These are phyloP conservation scores for Eudyptes chrysolophus DNA, from an alignment of 2,113 vertebrate species.

Conservation along the genomic window DNA sequence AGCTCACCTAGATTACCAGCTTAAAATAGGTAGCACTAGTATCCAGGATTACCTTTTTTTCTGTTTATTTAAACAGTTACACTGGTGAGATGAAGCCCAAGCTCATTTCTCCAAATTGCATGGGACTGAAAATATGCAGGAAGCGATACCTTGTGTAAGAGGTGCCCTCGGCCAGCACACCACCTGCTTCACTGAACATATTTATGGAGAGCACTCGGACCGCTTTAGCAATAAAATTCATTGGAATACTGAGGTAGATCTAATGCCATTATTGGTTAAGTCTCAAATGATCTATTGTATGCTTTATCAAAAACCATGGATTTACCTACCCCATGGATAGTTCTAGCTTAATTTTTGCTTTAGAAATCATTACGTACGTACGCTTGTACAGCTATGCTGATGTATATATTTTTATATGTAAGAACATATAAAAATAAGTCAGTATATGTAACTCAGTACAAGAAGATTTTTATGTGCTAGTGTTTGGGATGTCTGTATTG, in stretches of 20 bases:
- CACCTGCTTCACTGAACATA: rapidly evolving
- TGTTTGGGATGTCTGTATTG: background rate
- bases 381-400: too few relatives aligned
- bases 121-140: background rate
- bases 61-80: background rate
- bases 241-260: background rate
- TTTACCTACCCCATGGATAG: background rate
- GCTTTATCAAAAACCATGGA: background rate
- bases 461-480: background rate
- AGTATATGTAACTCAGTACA: background rate
- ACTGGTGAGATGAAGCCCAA: background rate
- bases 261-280: background rate
- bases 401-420: background rate
- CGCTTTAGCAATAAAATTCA: background rate
- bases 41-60: background rate
- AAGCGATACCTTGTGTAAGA: background rate
- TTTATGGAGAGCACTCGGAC: rapidly evolving
- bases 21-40: background rate
- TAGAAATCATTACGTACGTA: background rate
- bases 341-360: background rate
- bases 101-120: background rate
- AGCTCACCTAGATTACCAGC: background rate
- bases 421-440: background rate
- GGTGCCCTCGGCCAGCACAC: background rate
- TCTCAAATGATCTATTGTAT: background rate